Evolutionary conservation across 2,888 invertebrate genomes (phyloP).

Genomic region (Eupithecia subumbrata): DNA sequence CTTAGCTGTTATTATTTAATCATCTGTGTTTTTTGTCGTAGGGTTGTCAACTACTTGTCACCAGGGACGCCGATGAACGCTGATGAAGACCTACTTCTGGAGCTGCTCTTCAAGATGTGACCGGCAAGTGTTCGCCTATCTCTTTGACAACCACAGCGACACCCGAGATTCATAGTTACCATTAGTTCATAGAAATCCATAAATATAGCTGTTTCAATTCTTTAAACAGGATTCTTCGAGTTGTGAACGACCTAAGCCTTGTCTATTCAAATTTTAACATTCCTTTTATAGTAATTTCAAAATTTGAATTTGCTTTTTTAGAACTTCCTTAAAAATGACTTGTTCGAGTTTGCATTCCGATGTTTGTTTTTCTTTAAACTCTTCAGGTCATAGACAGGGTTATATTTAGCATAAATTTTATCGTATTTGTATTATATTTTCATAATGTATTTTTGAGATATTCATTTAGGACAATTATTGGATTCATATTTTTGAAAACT

Average conservation of each 20-base stretch:
- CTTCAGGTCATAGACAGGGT: conserved; percentile 85
- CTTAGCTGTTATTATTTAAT: neutral
- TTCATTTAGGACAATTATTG: conserved; percentile 82
- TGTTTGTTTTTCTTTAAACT: conserved; percentile 73
- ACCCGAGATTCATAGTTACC: conserved; percentile 41
- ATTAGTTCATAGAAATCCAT: conserved; percentile 43
- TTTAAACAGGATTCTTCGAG: conserved; percentile 66
- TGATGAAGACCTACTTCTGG: conserved; percentile 77
- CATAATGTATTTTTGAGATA: conserved; percentile 83
- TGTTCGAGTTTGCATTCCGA: conserved; percentile 77
- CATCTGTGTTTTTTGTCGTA: conserved; percentile 37
- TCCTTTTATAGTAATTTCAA: conserved; percentile 34
- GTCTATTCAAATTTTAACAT: conserved; percentile 57
- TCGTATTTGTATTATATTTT: conserved; percentile 84
- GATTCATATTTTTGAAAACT: conserved; percentile 83
- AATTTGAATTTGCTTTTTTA: conserved; percentile 43
- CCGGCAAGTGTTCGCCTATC: conserved; percentile 31
- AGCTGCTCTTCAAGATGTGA: conserved; percentile 79
- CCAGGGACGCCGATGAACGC: conserved; percentile 80
- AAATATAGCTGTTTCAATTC: conserved; percentile 43
- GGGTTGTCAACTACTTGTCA: conserved; percentile 78
- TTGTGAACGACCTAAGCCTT: conserved; percentile 74
- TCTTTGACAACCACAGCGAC: conserved; percentile 29
- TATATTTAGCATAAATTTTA: conserved; percentile 84
- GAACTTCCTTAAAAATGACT: conserved; percentile 69